A percentile compares a stretch with the other conserved stretches of the same genome.
Evolutionary conservation across 2,888 invertebrate genomes (phyloP).

Genomic region (Barypeithes pellucidus): DNA sequence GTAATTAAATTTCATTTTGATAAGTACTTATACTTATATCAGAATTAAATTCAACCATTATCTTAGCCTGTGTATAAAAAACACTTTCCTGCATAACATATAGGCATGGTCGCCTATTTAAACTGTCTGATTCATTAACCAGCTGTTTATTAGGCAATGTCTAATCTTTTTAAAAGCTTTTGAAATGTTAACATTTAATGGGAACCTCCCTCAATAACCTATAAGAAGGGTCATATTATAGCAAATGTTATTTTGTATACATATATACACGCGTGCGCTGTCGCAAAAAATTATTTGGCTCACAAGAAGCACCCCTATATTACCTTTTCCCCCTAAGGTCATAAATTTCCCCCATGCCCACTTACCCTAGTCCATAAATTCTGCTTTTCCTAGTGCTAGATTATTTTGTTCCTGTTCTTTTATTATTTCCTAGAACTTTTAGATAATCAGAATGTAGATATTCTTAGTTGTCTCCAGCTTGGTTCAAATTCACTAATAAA

Average conservation of each 20-base stretch:
- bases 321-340: slow-evolving; percentile 22
- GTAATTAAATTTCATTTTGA: background rate
- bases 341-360: slow-evolving; percentile 18
- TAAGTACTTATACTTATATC: background rate
- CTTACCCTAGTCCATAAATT: slow-evolving; percentile 10
- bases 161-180: slow-evolving; percentile 16
- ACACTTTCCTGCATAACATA: background rate
- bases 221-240: background rate
- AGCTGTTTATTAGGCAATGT: background rate
- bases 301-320: slow-evolving; percentile 20
- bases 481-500: too few species aligned
- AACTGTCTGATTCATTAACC: background rate
- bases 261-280: slow-evolving; percentile 22
- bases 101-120: background rate
- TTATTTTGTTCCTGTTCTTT: background rate
- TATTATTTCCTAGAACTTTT: background rate
- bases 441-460: background rate
- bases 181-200: slow-evolving; percentile 1
- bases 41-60: too few species aligned
- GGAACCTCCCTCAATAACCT: slow-evolving; percentile 7
- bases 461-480: background rate
- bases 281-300: slow-evolving; percentile 11
- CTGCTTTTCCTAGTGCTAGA: slow-evolving; percentile 8
- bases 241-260: slow-evolving; percentile 11
- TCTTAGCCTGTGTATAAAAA: too few species aligned